These are phyloP conservation scores for Sesamia nonagrioides DNA, from an alignment of 1,140 invertebrate genomes.

Conservation along the genomic window DNA sequence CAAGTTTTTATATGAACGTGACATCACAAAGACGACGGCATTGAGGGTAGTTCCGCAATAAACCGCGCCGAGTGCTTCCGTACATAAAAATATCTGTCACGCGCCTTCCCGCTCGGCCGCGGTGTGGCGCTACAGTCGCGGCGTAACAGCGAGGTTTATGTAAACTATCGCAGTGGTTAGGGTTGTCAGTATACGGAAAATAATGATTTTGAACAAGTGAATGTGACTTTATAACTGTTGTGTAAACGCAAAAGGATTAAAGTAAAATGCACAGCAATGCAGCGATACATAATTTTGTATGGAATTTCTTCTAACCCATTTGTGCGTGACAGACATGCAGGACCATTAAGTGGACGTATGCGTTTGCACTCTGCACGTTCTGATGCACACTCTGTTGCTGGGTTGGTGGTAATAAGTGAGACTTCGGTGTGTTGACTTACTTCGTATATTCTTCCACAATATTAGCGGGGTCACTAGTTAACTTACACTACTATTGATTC, in stretches of 20 bases:
- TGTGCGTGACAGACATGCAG: too few species aligned
- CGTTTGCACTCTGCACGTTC: too few species aligned
- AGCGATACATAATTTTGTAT: too few species aligned
- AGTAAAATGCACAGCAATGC: too few species aligned
- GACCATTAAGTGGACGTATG: too few species aligned
- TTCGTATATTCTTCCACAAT: too few species aligned
- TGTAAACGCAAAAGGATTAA: not conserved
- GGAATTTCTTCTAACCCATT: too few species aligned
- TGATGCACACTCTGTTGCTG: too few species aligned
- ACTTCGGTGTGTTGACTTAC: too few species aligned
- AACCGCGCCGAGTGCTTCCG: conserved; percentile 56
- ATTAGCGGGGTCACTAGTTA: too few species aligned
- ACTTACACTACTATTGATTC: too few species aligned
- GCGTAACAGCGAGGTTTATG: conserved; percentile 26
- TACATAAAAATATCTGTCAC: conserved; percentile 67
- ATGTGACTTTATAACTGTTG: not conserved
- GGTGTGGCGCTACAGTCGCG: conserved; percentile 17
- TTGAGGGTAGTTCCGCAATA: conserved; percentile 54
- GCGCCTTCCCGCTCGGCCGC: conserved; percentile 44
- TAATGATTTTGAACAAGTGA: not conserved
- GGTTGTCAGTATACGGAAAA: not conserved
- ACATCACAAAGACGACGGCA: conserved; percentile 42
- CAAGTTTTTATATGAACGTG: conserved; percentile 48
- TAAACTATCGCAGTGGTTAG: conserved; percentile 4
- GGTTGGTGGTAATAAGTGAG: too few species aligned